Evolutionary conservation across 2,888 invertebrate genomes (phyloP).

Genomic region (Eupithecia abbreviata): DNA sequence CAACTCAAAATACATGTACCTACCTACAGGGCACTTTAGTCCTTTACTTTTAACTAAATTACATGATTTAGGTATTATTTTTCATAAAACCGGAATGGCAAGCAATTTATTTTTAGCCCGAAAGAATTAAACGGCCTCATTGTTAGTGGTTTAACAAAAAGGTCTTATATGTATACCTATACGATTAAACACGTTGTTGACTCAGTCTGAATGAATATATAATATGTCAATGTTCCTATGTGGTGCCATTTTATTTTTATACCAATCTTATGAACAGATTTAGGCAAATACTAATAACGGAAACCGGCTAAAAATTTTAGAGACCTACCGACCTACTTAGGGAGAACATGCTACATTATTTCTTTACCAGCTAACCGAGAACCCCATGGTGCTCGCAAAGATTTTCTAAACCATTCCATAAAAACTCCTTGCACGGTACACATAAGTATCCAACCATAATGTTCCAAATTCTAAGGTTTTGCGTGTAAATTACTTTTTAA

Average conservation of each 20-base stretch:
- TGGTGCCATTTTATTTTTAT: not conserved
- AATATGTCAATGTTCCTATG: too few species aligned
- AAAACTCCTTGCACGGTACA: slow-evolving; percentile 45
- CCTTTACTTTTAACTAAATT: too few species aligned
- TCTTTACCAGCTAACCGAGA: not conserved
- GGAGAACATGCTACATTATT: not conserved
- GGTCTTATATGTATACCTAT: not conserved
- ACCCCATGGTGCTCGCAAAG: slow-evolving; percentile 7
- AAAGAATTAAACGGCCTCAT: not conserved
- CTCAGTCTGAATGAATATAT: not conserved
- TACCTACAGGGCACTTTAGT: too few species aligned
- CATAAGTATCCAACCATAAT: slow-evolving; percentile 48
- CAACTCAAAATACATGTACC: too few species aligned
- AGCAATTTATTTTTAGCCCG: not conserved
- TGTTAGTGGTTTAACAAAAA: not conserved
- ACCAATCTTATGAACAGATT: not conserved
- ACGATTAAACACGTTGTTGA: not conserved
- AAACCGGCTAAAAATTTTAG: not conserved
- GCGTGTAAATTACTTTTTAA: too few species aligned
- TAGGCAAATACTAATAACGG: not conserved
- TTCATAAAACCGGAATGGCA: not conserved
- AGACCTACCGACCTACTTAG: not conserved
- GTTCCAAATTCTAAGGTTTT: slow-evolving; percentile 42
- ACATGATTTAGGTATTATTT: not conserved
- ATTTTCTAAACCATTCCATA: not conserved